These are phyloP conservation scores for Branchipolynoe longqiensis DNA, from an alignment of 2,888 invertebrate species.

Conservation along the genomic window DNA sequence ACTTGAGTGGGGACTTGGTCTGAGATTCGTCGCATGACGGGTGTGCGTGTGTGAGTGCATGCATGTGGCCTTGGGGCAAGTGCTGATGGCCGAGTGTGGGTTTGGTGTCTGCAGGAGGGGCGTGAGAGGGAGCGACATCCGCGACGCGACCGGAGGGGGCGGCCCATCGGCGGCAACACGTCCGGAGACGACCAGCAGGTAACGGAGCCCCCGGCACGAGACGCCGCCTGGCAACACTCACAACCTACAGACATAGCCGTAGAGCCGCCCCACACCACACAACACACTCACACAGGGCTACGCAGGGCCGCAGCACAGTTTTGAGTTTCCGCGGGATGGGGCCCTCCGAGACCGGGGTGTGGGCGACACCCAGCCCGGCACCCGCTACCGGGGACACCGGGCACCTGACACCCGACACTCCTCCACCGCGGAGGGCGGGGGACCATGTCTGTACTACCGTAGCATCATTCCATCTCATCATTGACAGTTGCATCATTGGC, in stretches of 20 bases:
- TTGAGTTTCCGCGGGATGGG: no score
- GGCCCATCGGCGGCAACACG: conserved; percentile 9
- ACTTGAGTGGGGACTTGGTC: neutral
- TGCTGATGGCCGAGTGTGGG: no score
- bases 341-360: neutral
- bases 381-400: neutral
- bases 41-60: conserved; percentile 56
- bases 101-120: conserved; percentile 45
- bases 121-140: conserved; percentile 26
- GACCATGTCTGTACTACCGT: neutral
- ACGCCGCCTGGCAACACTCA: no score
- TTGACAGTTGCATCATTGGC: neutral
- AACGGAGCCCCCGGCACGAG: no score
- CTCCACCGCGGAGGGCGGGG: neutral
- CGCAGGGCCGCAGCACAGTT: no score
- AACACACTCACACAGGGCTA: no score
- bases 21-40: conserved; percentile 44
- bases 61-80: conserved; percentile 52
- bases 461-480: neutral
- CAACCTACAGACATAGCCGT: no score
- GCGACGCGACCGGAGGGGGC: conserved; percentile 46
- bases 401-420: neutral
- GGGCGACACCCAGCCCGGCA: neutral
- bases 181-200: conserved; percentile 24
- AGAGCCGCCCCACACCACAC: no score